Evolutionary conservation across 2,797 vertebrate genomes (phyloP).

Genomic region (Pseudocheirus occidentalis): DNA sequence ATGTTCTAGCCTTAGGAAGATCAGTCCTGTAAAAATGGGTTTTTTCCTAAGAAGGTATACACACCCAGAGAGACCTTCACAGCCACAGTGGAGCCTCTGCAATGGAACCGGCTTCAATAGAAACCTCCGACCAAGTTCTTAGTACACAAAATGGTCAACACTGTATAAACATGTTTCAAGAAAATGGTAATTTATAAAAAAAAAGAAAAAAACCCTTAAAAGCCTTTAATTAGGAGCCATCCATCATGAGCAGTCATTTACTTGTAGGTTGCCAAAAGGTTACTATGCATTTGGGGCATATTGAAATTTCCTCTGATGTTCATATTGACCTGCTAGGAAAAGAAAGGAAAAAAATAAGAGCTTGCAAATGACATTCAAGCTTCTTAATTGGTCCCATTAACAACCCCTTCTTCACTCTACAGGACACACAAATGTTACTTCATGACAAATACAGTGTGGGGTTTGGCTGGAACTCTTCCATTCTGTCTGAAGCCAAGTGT

Average conservation of each 20-base stretch:
- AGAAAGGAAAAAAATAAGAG: slow-evolving; percentile 53
- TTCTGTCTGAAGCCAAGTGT: slow-evolving; percentile 46
- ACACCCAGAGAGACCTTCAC: neutral
- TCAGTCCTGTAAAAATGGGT: neutral
- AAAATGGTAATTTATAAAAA: slow-evolving; percentile 52
- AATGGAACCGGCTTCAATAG: neutral
- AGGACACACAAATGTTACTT: slow-evolving; percentile 42
- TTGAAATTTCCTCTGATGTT: slow-evolving; percentile 54
- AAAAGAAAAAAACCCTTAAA: neutral
- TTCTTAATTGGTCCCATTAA: slow-evolving; percentile 37
- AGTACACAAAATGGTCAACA: slow-evolving; percentile 40
- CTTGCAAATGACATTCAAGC: slow-evolving; percentile 63
- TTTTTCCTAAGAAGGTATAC: neutral
- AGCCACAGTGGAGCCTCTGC: too few species aligned
- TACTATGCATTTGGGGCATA: slow-evolving; percentile 44
- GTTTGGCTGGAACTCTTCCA: slow-evolving; percentile 46
- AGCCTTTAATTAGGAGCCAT: slow-evolving; percentile 62
- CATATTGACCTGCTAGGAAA: slow-evolving; percentile 65
- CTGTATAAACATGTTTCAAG: slow-evolving; percentile 29
- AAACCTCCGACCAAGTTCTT: slow-evolving; percentile 39
- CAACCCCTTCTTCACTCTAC: slow-evolving; percentile 47
- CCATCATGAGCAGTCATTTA: slow-evolving; percentile 65
- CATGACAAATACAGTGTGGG: slow-evolving; percentile 31
- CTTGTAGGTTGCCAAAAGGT: slow-evolving; percentile 63
- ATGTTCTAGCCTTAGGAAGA: neutral